Evolutionary conservation across 30 jellyfish, hydroid and myxozoan genomes (phyloP).

Genomic region (Hydra vulgaris): DNA sequence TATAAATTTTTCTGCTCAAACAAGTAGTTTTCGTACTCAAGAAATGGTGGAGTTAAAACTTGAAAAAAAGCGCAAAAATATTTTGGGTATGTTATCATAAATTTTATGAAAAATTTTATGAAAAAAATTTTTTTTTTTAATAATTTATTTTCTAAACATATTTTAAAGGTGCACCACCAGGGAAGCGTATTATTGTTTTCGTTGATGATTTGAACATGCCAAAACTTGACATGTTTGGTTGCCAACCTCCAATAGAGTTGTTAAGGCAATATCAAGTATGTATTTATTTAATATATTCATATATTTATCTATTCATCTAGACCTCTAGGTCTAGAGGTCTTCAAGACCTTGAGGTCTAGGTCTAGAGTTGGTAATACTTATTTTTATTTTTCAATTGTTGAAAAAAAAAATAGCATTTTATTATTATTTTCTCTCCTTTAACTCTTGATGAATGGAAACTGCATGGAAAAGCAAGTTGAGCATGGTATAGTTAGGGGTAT

Average conservation of each 20-base stretch:
- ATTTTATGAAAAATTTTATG: background rate
- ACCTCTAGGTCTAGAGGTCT: background rate
- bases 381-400: no score
- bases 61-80: slow-evolving; percentile 79
- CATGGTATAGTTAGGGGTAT: no score
- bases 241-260: slow-evolving; percentile 91
- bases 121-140: background rate
- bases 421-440: no score
- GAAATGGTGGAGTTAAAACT: slow-evolving; percentile 86
- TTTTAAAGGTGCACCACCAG: slow-evolving; percentile 85
- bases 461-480: no score
- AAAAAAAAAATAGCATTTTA: no score
- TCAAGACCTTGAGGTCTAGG: background rate
- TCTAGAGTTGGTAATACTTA: background rate
- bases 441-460: no score
- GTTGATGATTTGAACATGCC: slow-evolving; percentile 97
- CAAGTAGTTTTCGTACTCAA: slow-evolving; percentile 91
- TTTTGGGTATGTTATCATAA: slow-evolving; percentile 37
- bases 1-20: slow-evolving; percentile 88
- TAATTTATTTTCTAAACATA: background rate
- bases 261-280: slow-evolving; percentile 79
- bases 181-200: slow-evolving; percentile 62
- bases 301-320: background rate
- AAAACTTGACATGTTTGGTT: slow-evolving; percentile 76
- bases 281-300: no score